Evolutionary conservation across 1,140 invertebrate species (phyloP).

Genomic region (Antheraea mylitta): DNA sequence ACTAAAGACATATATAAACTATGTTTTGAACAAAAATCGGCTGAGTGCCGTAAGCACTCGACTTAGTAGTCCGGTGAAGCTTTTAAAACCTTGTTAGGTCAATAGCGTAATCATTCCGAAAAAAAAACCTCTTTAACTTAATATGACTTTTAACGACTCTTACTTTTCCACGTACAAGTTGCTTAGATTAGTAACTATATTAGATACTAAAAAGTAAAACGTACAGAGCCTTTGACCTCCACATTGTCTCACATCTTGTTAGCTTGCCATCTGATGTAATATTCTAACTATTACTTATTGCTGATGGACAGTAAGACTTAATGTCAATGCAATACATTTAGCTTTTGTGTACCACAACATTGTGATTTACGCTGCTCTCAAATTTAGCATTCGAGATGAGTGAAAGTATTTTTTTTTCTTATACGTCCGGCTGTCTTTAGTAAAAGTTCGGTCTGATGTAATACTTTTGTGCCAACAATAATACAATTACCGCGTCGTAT

Average conservation of each 20-base stretch:
- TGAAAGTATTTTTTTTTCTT: constrained; percentile 67
- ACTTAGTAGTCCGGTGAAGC: no score
- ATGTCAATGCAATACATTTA: background rate
- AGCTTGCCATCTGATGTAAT: background rate
- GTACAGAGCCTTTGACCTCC: constrained; percentile 55
- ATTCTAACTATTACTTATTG: background rate
- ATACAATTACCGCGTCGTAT: background rate
- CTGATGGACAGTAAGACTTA: background rate
- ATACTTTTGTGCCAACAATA: constrained; percentile 32
- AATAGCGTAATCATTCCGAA: no score
- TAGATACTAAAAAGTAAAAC: constrained; percentile 25
- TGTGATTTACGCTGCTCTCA: constrained; percentile 24
- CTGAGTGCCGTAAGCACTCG: no score
- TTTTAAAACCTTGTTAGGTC: no score
- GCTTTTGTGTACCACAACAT: constrained; percentile 10
- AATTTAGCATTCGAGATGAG: constrained; percentile 32
- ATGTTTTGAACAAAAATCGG: no score
- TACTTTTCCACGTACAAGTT: constrained; percentile 26
- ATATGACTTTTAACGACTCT: constrained; percentile 13
- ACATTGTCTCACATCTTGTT: constrained; percentile 50
- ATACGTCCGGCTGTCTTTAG: constrained; percentile 57
- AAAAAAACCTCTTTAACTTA: no score
- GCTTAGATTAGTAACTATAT: constrained; percentile 23
- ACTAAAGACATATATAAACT: no score
- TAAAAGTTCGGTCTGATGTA: constrained; percentile 69